Percentiles rank a stretch among this genome's conserved stretches.
Conservation (phyloP, 2,113 vertebrate genomes). For the Gnathonemus longibarbis region DNA sequence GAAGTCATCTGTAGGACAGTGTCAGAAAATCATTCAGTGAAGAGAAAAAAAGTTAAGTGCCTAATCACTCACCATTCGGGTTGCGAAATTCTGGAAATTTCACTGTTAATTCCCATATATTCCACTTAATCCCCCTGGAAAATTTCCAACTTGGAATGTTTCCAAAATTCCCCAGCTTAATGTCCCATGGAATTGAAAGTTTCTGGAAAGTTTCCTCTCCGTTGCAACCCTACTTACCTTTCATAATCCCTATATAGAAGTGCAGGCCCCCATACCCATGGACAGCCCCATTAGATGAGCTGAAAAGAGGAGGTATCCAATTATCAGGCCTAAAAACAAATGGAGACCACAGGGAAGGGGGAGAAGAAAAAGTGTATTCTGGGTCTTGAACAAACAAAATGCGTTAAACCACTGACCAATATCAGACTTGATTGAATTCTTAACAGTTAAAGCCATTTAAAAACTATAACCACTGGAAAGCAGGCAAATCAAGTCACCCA, state of each 20-base stretch:
- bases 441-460: neutral
- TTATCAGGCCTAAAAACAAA: conserved; percentile 35
- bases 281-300: conserved; percentile 33
- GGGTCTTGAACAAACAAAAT: neutral
- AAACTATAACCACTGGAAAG: neutral
- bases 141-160: too few relatives aligned
- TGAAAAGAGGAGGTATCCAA: conserved; percentile 33
- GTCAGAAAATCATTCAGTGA: neutral
- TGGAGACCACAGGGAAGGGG: neutral
- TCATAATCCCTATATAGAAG: conserved; percentile 48
- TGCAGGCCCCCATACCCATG: conserved; percentile 43
- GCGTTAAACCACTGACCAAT: neutral
- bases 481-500: neutral
- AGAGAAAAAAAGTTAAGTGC: neutral
- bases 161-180: neutral
- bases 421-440: neutral
- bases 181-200: neutral
- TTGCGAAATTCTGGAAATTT: too few relatives aligned
- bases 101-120: too few relatives aligned
- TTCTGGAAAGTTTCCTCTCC: neutral
- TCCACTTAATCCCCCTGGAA: too few relatives aligned
- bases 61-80: neutral
- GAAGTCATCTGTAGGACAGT: conserved; percentile 43
- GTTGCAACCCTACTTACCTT: conserved; percentile 34
- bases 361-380: neutral